Conservation (phyloP, 53 echinoderm and acorn worm species). For the Hippasteria phrygiana region DNA sequence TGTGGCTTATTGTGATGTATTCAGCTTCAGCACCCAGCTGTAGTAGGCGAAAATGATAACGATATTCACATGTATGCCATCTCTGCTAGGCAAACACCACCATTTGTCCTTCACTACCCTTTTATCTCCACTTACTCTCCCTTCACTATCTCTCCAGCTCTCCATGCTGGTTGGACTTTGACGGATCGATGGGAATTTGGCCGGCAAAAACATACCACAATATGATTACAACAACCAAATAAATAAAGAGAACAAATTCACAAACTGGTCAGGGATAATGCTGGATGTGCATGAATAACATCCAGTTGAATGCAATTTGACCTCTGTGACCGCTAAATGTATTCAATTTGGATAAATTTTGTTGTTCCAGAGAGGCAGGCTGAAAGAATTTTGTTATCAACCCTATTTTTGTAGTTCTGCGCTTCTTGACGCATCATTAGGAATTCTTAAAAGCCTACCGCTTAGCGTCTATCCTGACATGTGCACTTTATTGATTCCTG, state of each 20-base stretch:
- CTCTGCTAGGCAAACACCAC: background rate
- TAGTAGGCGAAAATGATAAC: background rate
- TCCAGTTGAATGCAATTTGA: no score
- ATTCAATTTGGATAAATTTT: no score
- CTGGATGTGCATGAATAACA: background rate
- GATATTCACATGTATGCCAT: background rate
- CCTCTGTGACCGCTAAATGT: no score
- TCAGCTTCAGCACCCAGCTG: background rate
- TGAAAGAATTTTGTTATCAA: no score
- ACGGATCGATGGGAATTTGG: background rate
- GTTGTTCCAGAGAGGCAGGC: no score
- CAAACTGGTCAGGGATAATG: background rate
- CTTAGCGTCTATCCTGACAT: no score
- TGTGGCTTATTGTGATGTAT: background rate
- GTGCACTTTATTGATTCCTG: no score
- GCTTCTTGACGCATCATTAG: no score
- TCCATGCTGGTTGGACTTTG: background rate
- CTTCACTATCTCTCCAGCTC: background rate
- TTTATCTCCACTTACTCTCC: background rate
- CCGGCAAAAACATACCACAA: slow-evolving; percentile 5
- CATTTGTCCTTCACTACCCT: slow-evolving; percentile 1
- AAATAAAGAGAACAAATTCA: no score
- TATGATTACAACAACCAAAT: background rate
- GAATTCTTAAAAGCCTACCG: no score
- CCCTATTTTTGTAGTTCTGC: no score